phyloP scores from a whole-genome alignment of 2,888 invertebrate species.

The Tenthredo notha region DNA sequence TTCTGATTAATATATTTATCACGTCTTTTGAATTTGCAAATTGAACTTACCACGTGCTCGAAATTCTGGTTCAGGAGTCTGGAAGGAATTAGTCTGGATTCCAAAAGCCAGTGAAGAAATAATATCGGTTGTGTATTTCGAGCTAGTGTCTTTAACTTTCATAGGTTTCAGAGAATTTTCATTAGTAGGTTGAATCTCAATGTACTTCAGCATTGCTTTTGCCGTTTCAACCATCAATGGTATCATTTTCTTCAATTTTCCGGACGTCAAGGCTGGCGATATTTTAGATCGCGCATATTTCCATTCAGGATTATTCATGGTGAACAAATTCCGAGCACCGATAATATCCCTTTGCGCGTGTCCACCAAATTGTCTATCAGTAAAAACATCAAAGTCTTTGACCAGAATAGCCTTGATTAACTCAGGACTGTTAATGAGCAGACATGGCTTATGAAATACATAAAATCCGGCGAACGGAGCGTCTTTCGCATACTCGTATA shows the following conservation, averaged over 20 bases:
- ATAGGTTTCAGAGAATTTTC: slow-evolving; percentile 53
- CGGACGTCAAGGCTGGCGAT: slow-evolving; percentile 80
- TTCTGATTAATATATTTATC: background rate
- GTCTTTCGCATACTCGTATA: slow-evolving; percentile 57
- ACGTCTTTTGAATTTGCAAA: background rate
- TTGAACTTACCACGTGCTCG: slow-evolving; percentile 63
- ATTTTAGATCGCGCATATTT: slow-evolving; percentile 79
- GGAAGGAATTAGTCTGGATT: slow-evolving; percentile 67
- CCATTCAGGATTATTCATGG: slow-evolving; percentile 79
- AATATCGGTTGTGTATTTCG: slow-evolving; percentile 68
- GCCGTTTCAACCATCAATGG: slow-evolving; percentile 76
- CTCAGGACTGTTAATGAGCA: slow-evolving; percentile 77
- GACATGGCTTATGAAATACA: slow-evolving; percentile 77
- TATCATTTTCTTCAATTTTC: slow-evolving; percentile 80
- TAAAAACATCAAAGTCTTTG: slow-evolving; percentile 79
- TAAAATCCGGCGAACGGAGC: slow-evolving; percentile 79
- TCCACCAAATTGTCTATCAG: slow-evolving; percentile 75
- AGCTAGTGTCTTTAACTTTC: slow-evolving; percentile 56
- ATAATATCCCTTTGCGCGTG: slow-evolving; percentile 72
- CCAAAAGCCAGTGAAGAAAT: slow-evolving; percentile 71
- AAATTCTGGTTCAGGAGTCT: slow-evolving; percentile 63
- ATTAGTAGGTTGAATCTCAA: slow-evolving; percentile 56
- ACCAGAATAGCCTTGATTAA: slow-evolving; percentile 78
- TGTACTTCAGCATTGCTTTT: slow-evolving; percentile 61
- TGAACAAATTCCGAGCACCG: slow-evolving; percentile 73